A percentile compares a stretch with the other conserved stretches of the same genome.
Evolutionary conservation across 2,888 invertebrate species (phyloP).

Genomic region (Meghimatium bilineatum): DNA sequence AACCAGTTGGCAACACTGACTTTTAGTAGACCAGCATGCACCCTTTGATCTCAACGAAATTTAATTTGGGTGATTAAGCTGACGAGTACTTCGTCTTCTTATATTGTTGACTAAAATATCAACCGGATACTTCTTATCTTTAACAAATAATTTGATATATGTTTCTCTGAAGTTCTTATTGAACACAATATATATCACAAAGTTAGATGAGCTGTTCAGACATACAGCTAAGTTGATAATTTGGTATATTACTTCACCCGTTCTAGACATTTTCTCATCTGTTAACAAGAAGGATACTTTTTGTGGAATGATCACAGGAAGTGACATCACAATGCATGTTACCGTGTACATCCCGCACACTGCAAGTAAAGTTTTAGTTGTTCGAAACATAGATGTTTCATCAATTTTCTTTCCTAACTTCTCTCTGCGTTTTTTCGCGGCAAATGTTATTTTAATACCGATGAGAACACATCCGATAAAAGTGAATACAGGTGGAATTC

Average conservation of each 20-base stretch:
- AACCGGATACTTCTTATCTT: background rate
- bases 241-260: slow-evolving; percentile 1
- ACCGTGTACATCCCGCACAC: slow-evolving; percentile 29
- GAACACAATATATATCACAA: slow-evolving; percentile 27
- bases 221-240: slow-evolving; percentile 11
- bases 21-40: too few species aligned
- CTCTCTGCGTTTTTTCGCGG: background rate
- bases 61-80: too few species aligned
- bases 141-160: slow-evolving; percentile 6
- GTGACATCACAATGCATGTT: background rate
- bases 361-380: slow-evolving; percentile 30
- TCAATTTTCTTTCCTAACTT: background rate
- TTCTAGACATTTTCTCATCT: background rate
- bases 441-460: slow-evolving; percentile 15
- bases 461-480: slow-evolving; percentile 28
- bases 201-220: slow-evolving; percentile 37
- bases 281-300: background rate
- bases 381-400: background rate
- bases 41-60: too few species aligned
- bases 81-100: too few species aligned
- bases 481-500: slow-evolving; percentile 21
- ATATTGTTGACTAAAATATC: too few species aligned
- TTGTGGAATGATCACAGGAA: slow-evolving; percentile 15
- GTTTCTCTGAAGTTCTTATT: slow-evolving; percentile 30
- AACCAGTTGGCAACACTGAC: too few species aligned